Evolutionary conservation across 2,888 invertebrate species (phyloP).

Genomic region (Dorcus parallelipipedus): DNA sequence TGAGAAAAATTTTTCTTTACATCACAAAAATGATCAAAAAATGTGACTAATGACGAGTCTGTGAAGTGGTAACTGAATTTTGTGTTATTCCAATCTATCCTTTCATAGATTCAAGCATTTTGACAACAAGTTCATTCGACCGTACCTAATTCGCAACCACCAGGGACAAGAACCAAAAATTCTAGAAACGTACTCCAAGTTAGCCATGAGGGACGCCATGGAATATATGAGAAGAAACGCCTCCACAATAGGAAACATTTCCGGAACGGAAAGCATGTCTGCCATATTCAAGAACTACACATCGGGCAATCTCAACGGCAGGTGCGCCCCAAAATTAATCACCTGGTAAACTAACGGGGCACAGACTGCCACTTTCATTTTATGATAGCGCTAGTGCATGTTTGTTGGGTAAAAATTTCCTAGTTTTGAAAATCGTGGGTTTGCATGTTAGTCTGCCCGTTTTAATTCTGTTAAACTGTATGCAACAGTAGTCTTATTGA

Average conservation of each 20-base stretch:
- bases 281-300: slow-evolving; percentile 88
- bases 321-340: slow-evolving; percentile 62
- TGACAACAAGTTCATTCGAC: slow-evolving; percentile 90
- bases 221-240: slow-evolving; percentile 87
- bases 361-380: slow-evolving; percentile 33
- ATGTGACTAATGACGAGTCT: too few species aligned
- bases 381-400: slow-evolving; percentile 2
- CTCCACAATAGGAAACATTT: slow-evolving; percentile 82
- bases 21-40: too few species aligned
- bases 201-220: slow-evolving; percentile 92
- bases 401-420: not conserved
- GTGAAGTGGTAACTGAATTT: too few species aligned
- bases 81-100: too few species aligned
- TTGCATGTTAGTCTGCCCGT: not conserved
- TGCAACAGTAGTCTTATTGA: not conserved
- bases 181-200: slow-evolving; percentile 88
- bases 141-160: slow-evolving; percentile 79
- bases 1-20: too few species aligned
- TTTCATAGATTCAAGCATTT: slow-evolving; percentile 79
- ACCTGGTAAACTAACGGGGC: slow-evolving; percentile 55
- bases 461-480: not conserved
- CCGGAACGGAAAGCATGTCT: slow-evolving; percentile 87
- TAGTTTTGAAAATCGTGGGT: not conserved
- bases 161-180: slow-evolving; percentile 91
- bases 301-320: slow-evolving; percentile 77